phyloP scores from a whole-genome alignment of 37 sponge, comb jelly and placozoan species.

The Hexactinellida sp. region DNA sequence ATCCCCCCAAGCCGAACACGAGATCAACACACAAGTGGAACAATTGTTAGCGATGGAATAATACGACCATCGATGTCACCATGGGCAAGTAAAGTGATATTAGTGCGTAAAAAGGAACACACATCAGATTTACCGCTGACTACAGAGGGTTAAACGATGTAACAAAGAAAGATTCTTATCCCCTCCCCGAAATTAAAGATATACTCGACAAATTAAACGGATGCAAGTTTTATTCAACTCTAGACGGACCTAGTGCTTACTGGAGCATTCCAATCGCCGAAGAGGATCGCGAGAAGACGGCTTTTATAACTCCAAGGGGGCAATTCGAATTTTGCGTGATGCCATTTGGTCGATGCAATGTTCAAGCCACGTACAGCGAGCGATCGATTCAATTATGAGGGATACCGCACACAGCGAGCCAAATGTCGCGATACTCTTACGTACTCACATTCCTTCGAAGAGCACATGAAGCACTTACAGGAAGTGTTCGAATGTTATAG shows the following conservation, averaged over 20 bases:
- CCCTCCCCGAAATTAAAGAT: not conserved
- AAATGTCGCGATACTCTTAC: not conserved
- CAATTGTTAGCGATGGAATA: not conserved
- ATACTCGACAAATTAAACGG: not conserved
- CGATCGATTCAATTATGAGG: not conserved
- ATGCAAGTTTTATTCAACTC: not conserved
- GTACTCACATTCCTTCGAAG: not conserved
- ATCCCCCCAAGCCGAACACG: not conserved
- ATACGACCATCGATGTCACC: not conserved
- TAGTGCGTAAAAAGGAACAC: slow-evolving; percentile 10
- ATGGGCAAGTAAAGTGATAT: not conserved
- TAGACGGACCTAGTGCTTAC: not conserved
- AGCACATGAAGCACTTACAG: not conserved
- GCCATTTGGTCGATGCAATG: not conserved
- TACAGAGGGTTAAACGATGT: not conserved
- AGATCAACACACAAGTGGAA: not conserved
- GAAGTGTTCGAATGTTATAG: not conserved
- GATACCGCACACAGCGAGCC: not conserved
- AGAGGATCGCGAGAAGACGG: not conserved
- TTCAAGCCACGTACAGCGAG: not conserved
- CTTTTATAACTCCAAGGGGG: not conserved
- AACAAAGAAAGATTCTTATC: not conserved
- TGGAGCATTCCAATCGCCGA: not conserved
- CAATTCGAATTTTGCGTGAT: not conserved
- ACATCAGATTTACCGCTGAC: not conserved